Conservation (phyloP, 2,888 invertebrate genomes). For the Xylocampa areola region DNA sequence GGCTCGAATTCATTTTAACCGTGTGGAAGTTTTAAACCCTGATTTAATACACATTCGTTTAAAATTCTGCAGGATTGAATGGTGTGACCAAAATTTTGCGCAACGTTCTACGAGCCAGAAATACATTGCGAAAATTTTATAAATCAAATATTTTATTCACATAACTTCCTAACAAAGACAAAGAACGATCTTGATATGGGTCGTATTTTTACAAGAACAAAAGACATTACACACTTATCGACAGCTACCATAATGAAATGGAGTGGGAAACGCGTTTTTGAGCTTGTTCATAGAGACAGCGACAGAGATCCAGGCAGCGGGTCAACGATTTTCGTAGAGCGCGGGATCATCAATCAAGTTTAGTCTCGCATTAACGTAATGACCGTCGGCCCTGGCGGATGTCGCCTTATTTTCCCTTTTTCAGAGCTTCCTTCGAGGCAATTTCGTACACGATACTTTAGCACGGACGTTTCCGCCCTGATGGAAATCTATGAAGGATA, state of each 20-base stretch:
- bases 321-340: constrained; percentile 71
- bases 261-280: constrained; percentile 43
- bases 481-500: constrained; percentile 87
- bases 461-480: constrained; percentile 81
- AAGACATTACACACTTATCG: constrained; percentile 20
- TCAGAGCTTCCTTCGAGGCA: constrained; percentile 75
- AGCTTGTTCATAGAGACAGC: constrained; percentile 58
- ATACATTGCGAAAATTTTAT: constrained; percentile 13
- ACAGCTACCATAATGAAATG: constrained; percentile 25
- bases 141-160: constrained; percentile 12
- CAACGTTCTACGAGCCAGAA: constrained; percentile 31
- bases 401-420: constrained; percentile 87
- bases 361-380: constrained; percentile 89
- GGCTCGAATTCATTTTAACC: constrained; percentile 41
- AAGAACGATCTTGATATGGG: constrained; percentile 1
- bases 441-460: constrained; percentile 85
- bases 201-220: constrained; percentile 15
- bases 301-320: constrained; percentile 61
- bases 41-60: constrained; percentile 48
- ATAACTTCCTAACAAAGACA: constrained; percentile 15
- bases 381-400: constrained; percentile 86
- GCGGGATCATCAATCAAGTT: constrained; percentile 87
- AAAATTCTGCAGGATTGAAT: constrained; percentile 42
- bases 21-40: constrained; percentile 43
- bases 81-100: constrained; percentile 36